These are phyloP conservation scores for Phymatocera aterrima DNA, from an alignment of 2,888 invertebrate genomes.

Conservation along the genomic window DNA sequence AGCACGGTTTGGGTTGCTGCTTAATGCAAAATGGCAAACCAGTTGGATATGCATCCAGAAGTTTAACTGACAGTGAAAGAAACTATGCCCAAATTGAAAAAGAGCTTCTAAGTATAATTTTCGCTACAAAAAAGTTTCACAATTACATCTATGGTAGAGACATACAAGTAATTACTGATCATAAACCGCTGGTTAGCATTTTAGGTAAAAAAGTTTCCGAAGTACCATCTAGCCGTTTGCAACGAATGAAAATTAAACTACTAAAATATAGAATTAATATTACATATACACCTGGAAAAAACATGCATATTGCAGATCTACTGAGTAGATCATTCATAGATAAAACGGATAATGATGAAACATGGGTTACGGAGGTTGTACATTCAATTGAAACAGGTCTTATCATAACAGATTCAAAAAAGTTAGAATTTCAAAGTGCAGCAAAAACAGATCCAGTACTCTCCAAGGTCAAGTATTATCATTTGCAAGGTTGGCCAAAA, in stretches of 20 bases:
- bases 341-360: background rate
- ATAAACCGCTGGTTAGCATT: conserved; percentile 34
- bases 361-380: background rate
- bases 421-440: conserved; percentile 35
- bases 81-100: conserved; percentile 50
- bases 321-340: conserved; percentile 30
- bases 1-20: conserved; percentile 51
- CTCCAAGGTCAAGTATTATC: conserved; percentile 6
- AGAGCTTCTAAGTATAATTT: conserved; percentile 45
- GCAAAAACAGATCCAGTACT: conserved; percentile 24
- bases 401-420: conserved; percentile 22
- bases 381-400: conserved; percentile 16
- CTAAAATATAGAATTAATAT: conserved; percentile 27
- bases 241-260: conserved; percentile 41
- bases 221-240: conserved; percentile 19
- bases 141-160: conserved; percentile 37
- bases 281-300: conserved; percentile 33
- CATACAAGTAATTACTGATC: conserved; percentile 16
- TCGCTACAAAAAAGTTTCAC: conserved; percentile 40
- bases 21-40: conserved; percentile 51
- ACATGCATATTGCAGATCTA: too few species aligned
- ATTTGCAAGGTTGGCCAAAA: conserved; percentile 43
- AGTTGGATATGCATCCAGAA: conserved; percentile 50
- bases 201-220: conserved; percentile 29
- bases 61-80: conserved; percentile 47